Percentiles rank a stretch among this genome's conserved stretches.
Conservation (phyloP, 2,113 vertebrate genomes). For the Muscicapa adusta region DNA sequence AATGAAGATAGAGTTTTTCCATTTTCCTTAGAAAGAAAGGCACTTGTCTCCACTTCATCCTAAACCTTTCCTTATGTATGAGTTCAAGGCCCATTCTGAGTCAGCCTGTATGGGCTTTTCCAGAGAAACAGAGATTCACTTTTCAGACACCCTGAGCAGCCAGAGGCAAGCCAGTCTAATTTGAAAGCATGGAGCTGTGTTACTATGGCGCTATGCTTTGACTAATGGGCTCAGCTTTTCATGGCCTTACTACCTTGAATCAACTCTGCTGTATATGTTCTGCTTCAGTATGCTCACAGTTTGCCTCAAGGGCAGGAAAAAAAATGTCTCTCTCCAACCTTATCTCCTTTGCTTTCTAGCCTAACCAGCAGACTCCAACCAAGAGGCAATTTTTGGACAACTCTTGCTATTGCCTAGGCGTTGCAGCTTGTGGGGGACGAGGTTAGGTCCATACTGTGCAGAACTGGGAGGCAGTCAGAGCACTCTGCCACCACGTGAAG, state of each 20-base stretch:
- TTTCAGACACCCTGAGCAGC: constrained; percentile 19
- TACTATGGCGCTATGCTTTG: constrained; percentile 23
- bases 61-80: background rate
- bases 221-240: constrained; percentile 44
- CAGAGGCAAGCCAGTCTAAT: constrained; percentile 44
- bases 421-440: background rate
- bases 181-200: constrained; percentile 19
- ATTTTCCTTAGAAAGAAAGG: background rate
- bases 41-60: background rate
- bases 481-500: background rate
- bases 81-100: background rate
- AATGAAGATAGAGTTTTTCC: background rate
- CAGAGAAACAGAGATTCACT: constrained; percentile 13
- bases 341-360: background rate
- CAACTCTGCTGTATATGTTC: background rate
- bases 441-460: background rate
- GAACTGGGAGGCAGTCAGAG: background rate
- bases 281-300: constrained; percentile 9
- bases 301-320: constrained; percentile 18
- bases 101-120: constrained; percentile 3
- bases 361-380: background rate
- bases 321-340: background rate
- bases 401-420: background rate
- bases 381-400: background rate
- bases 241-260: background rate